These are phyloP conservation scores for Loxodonta africana DNA, from an alignment of 2,113 vertebrate species.

Conservation along the genomic window DNA sequence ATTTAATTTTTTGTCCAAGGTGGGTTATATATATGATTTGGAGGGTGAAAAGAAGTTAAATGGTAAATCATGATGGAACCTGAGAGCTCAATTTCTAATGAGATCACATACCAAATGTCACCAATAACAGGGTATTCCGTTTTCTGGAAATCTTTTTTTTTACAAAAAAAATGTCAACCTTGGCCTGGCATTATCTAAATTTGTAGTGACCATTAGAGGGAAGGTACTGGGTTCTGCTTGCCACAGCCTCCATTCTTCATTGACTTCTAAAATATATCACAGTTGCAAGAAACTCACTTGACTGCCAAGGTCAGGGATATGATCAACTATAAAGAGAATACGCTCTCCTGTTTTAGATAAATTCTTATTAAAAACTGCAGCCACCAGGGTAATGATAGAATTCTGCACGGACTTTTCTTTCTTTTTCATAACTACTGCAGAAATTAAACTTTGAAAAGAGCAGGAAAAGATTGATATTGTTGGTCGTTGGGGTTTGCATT, in stretches of 20 bases:
- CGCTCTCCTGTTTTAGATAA: constrained; percentile 69
- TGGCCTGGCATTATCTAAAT: constrained; percentile 10
- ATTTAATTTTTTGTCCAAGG: background rate
- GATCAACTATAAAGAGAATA: constrained; percentile 54
- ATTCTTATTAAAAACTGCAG: constrained; percentile 69
- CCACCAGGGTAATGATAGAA: constrained; percentile 46
- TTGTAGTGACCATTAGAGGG: background rate
- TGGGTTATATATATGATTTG: background rate
- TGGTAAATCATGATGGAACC: background rate
- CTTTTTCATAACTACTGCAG: constrained; percentile 71
- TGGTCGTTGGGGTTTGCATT: constrained; percentile 78
- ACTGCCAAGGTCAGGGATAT: constrained; percentile 23
- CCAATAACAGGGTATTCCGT: background rate
- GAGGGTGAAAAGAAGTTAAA: background rate
- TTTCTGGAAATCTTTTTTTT: background rate
- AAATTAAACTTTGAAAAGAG: constrained; percentile 80
- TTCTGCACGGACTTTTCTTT: constrained; percentile 33
- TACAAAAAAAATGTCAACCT: background rate
- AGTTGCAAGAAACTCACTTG: background rate
- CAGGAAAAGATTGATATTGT: constrained; percentile 78
- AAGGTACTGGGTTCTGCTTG: background rate
- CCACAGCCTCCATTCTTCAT: constrained; percentile 49
- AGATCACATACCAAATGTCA: background rate
- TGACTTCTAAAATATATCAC: constrained; percentile 37
- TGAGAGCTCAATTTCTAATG: background rate